Conservation (phyloP, 2,888 invertebrate species). For the Ichneumon xanthorius region DNA sequence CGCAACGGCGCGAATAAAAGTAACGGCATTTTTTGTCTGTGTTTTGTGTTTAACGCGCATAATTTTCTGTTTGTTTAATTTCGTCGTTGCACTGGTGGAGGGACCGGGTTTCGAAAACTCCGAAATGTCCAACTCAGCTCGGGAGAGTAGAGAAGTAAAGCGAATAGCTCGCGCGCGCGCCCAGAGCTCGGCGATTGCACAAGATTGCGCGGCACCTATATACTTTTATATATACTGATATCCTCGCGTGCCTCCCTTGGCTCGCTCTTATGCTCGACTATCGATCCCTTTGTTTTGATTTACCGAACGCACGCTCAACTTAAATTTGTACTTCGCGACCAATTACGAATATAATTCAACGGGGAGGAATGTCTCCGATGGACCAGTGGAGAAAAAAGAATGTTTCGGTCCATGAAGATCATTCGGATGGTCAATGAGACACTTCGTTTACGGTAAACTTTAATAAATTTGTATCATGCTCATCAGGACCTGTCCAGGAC, state of each 20-base stretch:
- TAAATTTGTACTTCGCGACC: background rate
- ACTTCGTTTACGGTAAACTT: no score
- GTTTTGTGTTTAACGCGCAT: conserved; percentile 1
- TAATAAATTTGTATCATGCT: no score
- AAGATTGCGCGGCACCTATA: conserved; percentile 47
- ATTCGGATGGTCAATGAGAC: background rate
- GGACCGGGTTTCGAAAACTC: conserved; percentile 47
- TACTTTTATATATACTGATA: conserved; percentile 7
- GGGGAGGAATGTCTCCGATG: background rate
- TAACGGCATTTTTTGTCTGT: background rate
- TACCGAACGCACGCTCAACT: conserved; percentile 7
- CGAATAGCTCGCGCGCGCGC: conserved; percentile 50
- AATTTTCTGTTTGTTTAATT: background rate
- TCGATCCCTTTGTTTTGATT: conserved; percentile 47
- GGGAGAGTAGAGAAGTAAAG: conserved; percentile 18
- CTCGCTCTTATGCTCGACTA: conserved; percentile 11
- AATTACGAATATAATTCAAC: conserved; percentile 8
- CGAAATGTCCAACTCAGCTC: conserved; percentile 65
- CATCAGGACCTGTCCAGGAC: no score
- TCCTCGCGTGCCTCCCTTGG: background rate
- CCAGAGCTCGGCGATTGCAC: conserved; percentile 55
- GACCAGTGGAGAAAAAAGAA: background rate
- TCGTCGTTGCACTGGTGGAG: conserved; percentile 18
- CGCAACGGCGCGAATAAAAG: background rate
- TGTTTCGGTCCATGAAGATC: background rate